Evolutionary conservation across 92 coral and sea anemone genomes (phyloP).

Genomic region (Siderastrea radians): DNA sequence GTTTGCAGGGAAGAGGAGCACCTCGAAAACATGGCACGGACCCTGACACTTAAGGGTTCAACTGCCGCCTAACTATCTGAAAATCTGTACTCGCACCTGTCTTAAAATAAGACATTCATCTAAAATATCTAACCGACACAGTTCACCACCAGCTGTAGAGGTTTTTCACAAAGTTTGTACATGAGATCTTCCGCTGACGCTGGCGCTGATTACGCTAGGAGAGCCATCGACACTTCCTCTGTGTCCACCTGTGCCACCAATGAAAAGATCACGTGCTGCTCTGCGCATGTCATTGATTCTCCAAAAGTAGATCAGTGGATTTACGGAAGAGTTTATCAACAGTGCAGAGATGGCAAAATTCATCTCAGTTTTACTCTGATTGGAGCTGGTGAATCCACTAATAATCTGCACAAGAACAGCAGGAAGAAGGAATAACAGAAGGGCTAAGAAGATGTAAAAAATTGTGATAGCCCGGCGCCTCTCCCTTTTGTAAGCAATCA

Average conservation of each 20-base stretch:
- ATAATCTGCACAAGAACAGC: slow-evolving; percentile 63
- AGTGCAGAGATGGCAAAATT: slow-evolving; percentile 65
- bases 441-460: slow-evolving; percentile 54
- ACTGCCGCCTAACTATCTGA: no score
- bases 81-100: no score
- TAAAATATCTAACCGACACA: no score
- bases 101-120: no score
- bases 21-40: no score
- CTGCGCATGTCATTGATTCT: slow-evolving; percentile 61
- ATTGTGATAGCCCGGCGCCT: slow-evolving; percentile 63
- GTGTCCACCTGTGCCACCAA: neutral
- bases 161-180: slow-evolving; percentile 15
- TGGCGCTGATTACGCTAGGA: slow-evolving; percentile 11
- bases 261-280: slow-evolving; percentile 23
- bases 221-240: neutral
- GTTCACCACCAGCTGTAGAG: neutral
- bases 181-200: neutral
- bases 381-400: slow-evolving; percentile 40
- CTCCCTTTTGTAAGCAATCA: slow-evolving; percentile 48
- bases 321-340: slow-evolving; percentile 71
- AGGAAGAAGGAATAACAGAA: slow-evolving; percentile 62
- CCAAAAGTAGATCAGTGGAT: slow-evolving; percentile 71
- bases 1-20: no score
- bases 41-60: no score
- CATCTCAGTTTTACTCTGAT: slow-evolving; percentile 46